phyloP scores from a whole-genome alignment of 2,888 invertebrate species.

The Hylaea fasciaria region DNA sequence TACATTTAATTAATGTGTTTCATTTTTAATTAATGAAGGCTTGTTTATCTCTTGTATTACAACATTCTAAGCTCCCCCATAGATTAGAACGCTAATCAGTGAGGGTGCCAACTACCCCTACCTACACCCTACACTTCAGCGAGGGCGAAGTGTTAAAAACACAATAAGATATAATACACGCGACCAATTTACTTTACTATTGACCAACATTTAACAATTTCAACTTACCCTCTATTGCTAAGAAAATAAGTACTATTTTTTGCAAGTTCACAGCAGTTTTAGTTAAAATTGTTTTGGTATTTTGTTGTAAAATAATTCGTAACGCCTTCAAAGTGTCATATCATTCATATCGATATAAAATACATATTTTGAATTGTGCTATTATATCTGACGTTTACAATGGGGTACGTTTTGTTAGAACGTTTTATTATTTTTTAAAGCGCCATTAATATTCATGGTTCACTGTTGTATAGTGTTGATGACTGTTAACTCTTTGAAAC shows the following conservation, averaged over 20 bases:
- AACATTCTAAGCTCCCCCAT: slow-evolving; percentile 69
- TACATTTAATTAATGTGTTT: too few relatives aligned
- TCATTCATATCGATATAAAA: slow-evolving; percentile 80
- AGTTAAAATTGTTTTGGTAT: slow-evolving; percentile 19
- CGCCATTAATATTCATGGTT: slow-evolving; percentile 52
- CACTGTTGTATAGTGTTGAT: slow-evolving; percentile 33
- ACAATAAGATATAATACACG: slow-evolving; percentile 78
- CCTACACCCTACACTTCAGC: slow-evolving; percentile 60
- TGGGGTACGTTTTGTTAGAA: slow-evolving; percentile 66
- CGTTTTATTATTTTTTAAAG: slow-evolving; percentile 54
- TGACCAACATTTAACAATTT: slow-evolving; percentile 20
- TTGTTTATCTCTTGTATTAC: slow-evolving; percentile 47
- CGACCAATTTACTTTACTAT: slow-evolving; percentile 30
- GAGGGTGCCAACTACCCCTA: slow-evolving; percentile 79
- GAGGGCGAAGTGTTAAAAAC: slow-evolving; percentile 82
- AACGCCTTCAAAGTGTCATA: slow-evolving; percentile 84
- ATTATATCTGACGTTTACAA: slow-evolving; percentile 57
- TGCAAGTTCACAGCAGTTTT: slow-evolving; percentile 19
- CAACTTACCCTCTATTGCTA: slow-evolving; percentile 43
- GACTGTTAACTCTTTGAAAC: slow-evolving; percentile 9
- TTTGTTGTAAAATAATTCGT: slow-evolving; percentile 71
- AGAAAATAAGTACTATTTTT: slow-evolving; percentile 32
- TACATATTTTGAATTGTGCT: slow-evolving; percentile 75
- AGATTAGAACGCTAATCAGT: slow-evolving; percentile 82
- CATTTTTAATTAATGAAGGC: neutral